Percentiles rank a stretch among this genome's conserved stretches.
Evolutionary conservation across 2,888 invertebrate genomes (phyloP).

Genomic region (Folsomia candida): DNA sequence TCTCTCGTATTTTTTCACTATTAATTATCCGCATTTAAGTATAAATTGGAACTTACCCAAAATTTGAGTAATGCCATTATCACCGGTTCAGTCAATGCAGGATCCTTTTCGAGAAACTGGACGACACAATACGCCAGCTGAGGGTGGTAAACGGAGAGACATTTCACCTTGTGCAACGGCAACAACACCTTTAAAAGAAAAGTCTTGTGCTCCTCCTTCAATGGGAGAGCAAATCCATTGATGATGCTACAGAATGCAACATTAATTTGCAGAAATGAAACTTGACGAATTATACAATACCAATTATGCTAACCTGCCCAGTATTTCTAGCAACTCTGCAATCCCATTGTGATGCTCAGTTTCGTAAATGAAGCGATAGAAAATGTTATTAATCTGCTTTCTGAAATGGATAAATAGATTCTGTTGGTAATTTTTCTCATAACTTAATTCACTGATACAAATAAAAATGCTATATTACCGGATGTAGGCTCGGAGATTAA

Average conservation of each 20-base stretch:
- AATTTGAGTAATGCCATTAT: constrained; percentile 91
- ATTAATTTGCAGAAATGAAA: too few relatives aligned
- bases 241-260: constrained; percentile 71
- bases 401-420: too few relatives aligned
- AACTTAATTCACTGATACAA: too few relatives aligned
- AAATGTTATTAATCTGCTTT: constrained; percentile 97
- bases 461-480: too few relatives aligned
- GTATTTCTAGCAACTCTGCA: constrained; percentile 91
- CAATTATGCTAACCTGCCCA: constrained; percentile 81
- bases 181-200: constrained; percentile 92
- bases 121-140: constrained; percentile 98
- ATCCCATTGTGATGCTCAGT: constrained; percentile 98
- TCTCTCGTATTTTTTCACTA: too few relatives aligned
- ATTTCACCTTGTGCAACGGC: constrained; percentile 94
- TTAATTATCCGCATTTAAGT: too few relatives aligned
- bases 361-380: constrained; percentile 97
- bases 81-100: constrained; percentile 90
- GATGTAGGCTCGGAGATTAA: constrained; percentile 92
- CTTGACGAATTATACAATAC: too few relatives aligned
- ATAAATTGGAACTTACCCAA: too few relatives aligned
- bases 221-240: constrained; percentile 95
- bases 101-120: constrained; percentile 97
- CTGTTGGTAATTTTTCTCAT: too few relatives aligned
- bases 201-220: constrained; percentile 97
- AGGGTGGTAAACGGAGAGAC: constrained; percentile 93